Percentiles rank a stretch among this genome's conserved stretches.
These are phyloP conservation scores for Gymnarchus niloticus DNA, from an alignment of 2,113 vertebrate genomes.

Conservation along the genomic window DNA sequence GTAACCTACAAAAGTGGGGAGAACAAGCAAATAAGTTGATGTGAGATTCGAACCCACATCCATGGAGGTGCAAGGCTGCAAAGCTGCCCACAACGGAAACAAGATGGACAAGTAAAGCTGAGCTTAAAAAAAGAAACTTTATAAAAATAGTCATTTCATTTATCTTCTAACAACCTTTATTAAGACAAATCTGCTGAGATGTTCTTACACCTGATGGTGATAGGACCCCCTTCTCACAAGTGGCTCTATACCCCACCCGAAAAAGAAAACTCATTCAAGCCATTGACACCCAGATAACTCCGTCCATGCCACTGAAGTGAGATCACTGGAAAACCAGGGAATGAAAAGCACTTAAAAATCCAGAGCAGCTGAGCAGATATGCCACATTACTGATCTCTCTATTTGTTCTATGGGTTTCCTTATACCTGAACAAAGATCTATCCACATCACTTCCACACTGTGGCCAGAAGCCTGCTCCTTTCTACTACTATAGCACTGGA, in stretches of 20 bases:
- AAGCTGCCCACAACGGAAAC: background rate
- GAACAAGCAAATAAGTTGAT: background rate
- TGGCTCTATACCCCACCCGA: background rate
- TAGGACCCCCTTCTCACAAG: background rate
- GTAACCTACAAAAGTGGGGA: background rate
- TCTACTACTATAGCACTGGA: background rate
- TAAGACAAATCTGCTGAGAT: background rate
- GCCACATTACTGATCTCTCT: background rate
- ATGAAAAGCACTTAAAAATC: background rate
- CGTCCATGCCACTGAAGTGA: background rate
- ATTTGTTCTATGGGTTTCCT: background rate
- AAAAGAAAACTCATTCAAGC: background rate
- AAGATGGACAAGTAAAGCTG: background rate
- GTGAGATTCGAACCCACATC: too few species aligned
- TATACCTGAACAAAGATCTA: background rate
- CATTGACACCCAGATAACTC: background rate
- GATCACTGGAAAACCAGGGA: background rate
- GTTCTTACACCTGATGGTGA: background rate
- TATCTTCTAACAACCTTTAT: background rate
- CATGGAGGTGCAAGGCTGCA: background rate
- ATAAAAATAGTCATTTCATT: background rate
- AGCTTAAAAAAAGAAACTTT: too few species aligned
- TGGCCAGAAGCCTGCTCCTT: background rate
- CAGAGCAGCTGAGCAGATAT: constrained; percentile 7
- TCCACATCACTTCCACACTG: background rate